These are phyloP conservation scores for Gymnarchus niloticus DNA, from an alignment of 2,113 vertebrate species.

Conservation along the genomic window DNA sequence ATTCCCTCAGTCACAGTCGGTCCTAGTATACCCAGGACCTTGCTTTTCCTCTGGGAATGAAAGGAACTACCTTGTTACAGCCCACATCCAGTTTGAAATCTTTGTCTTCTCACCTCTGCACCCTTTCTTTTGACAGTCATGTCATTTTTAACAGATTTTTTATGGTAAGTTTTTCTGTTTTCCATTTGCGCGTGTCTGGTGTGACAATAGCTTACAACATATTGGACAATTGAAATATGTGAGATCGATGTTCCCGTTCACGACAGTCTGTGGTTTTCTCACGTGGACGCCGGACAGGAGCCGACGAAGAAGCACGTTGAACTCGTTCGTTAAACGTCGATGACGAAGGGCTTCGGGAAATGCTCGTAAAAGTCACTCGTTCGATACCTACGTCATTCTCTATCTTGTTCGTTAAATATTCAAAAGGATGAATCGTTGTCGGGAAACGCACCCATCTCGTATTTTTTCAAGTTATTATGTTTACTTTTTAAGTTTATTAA, in stretches of 20 bases:
- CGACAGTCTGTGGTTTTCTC: not conserved
- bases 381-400: too few relatives aligned
- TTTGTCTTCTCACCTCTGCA: not conserved
- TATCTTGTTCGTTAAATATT: not conserved
- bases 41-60: not conserved
- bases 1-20: not conserved
- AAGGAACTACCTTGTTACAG: not conserved
- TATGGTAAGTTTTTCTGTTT: not conserved
- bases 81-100: not conserved
- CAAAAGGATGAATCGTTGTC: too few relatives aligned
- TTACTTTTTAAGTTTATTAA: conserved; percentile 5
- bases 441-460: not conserved
- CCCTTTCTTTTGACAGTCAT: not conserved
- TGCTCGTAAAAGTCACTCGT: too few relatives aligned
- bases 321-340: not conserved
- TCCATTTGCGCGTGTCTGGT: not conserved
- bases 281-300: not conserved
- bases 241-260: not conserved
- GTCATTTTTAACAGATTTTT: not conserved
- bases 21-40: not conserved
- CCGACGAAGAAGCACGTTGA: not conserved
- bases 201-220: not conserved
- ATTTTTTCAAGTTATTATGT: not conserved
- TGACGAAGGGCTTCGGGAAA: too few relatives aligned
- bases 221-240: not conserved